Evolutionary conservation across 2,888 invertebrate species (phyloP).

Genomic region (Crepidodera aurea): DNA sequence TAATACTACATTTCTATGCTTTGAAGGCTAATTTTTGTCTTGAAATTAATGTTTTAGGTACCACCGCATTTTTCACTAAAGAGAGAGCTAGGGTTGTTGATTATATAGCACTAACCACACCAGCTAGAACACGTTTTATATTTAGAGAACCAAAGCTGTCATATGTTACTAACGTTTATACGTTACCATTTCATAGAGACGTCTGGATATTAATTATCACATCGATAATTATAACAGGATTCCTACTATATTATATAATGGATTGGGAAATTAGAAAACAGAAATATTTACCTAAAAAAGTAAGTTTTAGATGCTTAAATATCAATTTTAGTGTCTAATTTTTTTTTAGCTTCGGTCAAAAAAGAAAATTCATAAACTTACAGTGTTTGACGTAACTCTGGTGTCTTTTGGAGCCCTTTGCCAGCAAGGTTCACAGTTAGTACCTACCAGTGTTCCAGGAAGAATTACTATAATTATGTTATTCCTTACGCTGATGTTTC

Average conservation of each 20-base stretch:
- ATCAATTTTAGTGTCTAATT: neutral
- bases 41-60: too few relatives aligned
- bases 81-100: slow-evolving; percentile 70
- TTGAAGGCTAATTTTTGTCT: too few relatives aligned
- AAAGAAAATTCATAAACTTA: neutral
- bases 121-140: slow-evolving; percentile 73
- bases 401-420: slow-evolving; percentile 67
- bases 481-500: slow-evolving; percentile 71
- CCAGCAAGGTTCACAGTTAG: slow-evolving; percentile 67
- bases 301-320: slow-evolving; percentile 18
- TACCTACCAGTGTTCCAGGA: slow-evolving; percentile 61
- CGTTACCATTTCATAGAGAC: slow-evolving; percentile 70
- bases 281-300: slow-evolving; percentile 9
- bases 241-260: slow-evolving; percentile 57
- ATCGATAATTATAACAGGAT: slow-evolving; percentile 62
- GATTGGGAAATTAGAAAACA: slow-evolving; percentile 59
- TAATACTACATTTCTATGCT: too few relatives aligned
- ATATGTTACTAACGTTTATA: slow-evolving; percentile 75
- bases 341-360: neutral
- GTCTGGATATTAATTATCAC: slow-evolving; percentile 70
- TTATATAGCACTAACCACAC: slow-evolving; percentile 73
- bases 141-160: slow-evolving; percentile 78
- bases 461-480: slow-evolving; percentile 71
- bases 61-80: slow-evolving; percentile 70
- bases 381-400: slow-evolving; percentile 65